Evolutionary conservation across 2,797 vertebrate genomes (phyloP).

Genomic region (Clarias laeviceps): DNA sequence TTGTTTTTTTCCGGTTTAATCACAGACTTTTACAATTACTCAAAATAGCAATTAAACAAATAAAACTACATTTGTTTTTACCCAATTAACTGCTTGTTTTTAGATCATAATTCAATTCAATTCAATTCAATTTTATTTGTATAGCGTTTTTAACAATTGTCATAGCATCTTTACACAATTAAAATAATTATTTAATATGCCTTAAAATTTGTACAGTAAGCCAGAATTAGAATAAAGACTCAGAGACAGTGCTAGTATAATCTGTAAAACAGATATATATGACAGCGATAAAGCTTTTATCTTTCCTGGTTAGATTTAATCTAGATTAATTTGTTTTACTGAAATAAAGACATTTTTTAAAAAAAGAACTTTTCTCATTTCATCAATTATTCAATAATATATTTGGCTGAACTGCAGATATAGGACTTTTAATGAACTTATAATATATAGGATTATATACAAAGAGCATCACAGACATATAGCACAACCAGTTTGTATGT

Average conservation of each 20-base stretch:
- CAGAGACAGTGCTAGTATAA: background rate
- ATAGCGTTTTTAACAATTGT: no score
- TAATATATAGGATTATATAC: background rate
- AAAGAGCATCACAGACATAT: background rate
- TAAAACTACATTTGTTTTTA: background rate
- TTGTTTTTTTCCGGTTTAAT: background rate
- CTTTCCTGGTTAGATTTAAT: background rate
- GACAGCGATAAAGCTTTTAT: background rate
- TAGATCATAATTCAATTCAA: background rate
- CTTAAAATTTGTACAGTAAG: background rate
- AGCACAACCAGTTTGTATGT: background rate
- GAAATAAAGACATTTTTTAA: background rate
- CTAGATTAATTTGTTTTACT: background rate
- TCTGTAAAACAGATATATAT: background rate
- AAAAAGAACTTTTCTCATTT: background rate
- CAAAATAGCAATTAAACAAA: background rate
- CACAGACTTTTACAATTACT: background rate
- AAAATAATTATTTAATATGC: no score
- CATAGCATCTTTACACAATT: no score
- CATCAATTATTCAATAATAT: background rate
- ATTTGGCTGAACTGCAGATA: no score
- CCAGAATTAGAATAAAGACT: background rate
- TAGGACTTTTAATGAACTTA: no score
- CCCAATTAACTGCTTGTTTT: background rate
- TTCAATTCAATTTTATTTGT: background rate